Conservation (phyloP, 2,888 invertebrate genomes). For the Cephus runcator region DNA sequence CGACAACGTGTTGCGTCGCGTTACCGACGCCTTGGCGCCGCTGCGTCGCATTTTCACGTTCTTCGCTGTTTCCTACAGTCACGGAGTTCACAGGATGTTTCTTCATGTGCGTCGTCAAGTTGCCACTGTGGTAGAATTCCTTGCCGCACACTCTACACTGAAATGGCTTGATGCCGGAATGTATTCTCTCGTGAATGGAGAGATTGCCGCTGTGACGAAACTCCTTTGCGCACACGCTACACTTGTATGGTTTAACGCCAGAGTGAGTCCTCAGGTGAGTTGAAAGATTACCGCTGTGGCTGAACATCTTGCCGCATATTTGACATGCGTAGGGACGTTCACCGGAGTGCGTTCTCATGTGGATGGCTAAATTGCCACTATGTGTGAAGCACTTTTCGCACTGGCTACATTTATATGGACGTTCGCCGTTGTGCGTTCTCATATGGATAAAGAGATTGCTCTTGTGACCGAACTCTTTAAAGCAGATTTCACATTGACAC, state of each 20-base stretch:
- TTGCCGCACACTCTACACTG: slow-evolving; percentile 63
- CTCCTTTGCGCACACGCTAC: slow-evolving; percentile 59
- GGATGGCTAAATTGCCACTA: slow-evolving; percentile 62
- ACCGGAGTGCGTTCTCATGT: slow-evolving; percentile 63
- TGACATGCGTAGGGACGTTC: slow-evolving; percentile 63
- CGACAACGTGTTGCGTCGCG: slow-evolving; percentile 18
- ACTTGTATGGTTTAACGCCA: slow-evolving; percentile 62
- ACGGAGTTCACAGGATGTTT: slow-evolving; percentile 51
- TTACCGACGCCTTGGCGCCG: slow-evolving; percentile 27
- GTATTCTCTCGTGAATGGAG: slow-evolving; percentile 63
- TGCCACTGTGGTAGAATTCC: slow-evolving; percentile 63
- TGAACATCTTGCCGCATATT: slow-evolving; percentile 63
- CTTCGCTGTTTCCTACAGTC: slow-evolving; percentile 21
- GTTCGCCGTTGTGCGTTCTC: slow-evolving; percentile 62
- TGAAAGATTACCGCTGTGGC: slow-evolving; percentile 61
- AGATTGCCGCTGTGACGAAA: slow-evolving; percentile 63
- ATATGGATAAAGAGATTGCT: slow-evolving; percentile 63
- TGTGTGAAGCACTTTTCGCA: slow-evolving; percentile 64
- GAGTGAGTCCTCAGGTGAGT: slow-evolving; percentile 62
- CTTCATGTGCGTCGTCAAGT: slow-evolving; percentile 63
- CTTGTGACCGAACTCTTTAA: slow-evolving; percentile 63
- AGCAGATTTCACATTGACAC: slow-evolving; percentile 62
- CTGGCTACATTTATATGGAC: slow-evolving; percentile 61
- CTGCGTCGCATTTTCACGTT: slow-evolving; percentile 32
- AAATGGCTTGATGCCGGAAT: slow-evolving; percentile 63